Conservation (phyloP, 1,140 invertebrate species). For the Solenopsis invicta region DNA sequence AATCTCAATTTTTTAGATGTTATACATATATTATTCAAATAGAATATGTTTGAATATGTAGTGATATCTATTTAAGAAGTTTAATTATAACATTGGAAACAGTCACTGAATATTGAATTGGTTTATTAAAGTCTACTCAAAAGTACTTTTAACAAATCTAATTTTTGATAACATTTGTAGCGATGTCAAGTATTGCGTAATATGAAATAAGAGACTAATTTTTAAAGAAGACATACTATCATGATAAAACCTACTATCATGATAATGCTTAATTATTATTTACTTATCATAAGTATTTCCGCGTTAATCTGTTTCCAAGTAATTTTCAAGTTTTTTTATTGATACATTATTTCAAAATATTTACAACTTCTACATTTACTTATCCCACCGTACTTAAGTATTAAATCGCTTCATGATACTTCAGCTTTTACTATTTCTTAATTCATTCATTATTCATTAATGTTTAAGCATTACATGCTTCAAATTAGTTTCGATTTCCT, state of each 20-base stretch:
- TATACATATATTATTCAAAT: background rate
- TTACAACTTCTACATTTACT: background rate
- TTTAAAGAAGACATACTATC: no score
- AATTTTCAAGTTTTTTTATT: background rate
- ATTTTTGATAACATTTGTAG: background rate
- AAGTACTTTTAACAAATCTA: background rate
- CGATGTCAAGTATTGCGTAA: background rate
- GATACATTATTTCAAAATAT: background rate
- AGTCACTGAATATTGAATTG: background rate
- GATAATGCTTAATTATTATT: no score
- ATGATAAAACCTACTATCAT: background rate
- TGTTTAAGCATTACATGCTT: background rate
- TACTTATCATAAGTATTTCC: no score
- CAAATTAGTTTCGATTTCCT: background rate
- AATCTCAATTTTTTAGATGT: background rate
- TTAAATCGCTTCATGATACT: background rate
- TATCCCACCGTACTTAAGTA: background rate
- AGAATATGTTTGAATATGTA: background rate
- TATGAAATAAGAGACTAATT: background rate
- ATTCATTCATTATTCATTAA: background rate
- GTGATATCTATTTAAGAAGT: background rate
- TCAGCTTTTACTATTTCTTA: background rate
- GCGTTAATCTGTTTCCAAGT: background rate
- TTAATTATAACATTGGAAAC: background rate
- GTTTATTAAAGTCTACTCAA: background rate